phyloP scores from a whole-genome alignment of 2,888 invertebrate genomes.

The Serrognathus titanus region DNA sequence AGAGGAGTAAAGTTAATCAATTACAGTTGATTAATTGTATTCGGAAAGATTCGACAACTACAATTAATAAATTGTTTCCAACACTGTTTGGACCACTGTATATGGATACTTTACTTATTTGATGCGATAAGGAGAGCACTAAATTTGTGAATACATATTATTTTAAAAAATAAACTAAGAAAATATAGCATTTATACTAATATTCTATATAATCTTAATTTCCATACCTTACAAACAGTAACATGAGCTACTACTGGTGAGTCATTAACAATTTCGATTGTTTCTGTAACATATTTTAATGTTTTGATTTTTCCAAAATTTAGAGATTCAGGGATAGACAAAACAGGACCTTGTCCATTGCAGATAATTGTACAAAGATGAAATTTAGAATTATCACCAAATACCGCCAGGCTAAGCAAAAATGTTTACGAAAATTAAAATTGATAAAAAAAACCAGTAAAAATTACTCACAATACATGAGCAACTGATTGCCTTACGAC shows the following conservation, averaged over 20 bases:
- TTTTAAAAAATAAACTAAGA: no score
- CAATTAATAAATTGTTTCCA: no score
- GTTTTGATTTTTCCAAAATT: constrained; percentile 63
- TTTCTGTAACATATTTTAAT: constrained; percentile 52
- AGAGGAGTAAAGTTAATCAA: no score
- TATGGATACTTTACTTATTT: no score
- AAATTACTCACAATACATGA: constrained; percentile 13
- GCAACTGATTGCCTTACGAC: constrained; percentile 10
- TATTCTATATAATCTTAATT: neutral
- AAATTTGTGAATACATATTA: no score
- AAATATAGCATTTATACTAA: no score
- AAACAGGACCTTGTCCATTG: constrained; percentile 64
- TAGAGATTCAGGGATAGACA: constrained; percentile 60
- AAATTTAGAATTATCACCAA: constrained; percentile 17
- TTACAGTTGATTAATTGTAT: no score
- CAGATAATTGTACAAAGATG: constrained; percentile 51
- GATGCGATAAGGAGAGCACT: no score
- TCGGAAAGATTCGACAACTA: no score
- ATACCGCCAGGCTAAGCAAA: constrained; percentile 28
- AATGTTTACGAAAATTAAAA: neutral
- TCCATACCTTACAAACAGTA: constrained; percentile 4
- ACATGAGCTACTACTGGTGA: constrained; percentile 61
- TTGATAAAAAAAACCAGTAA: neutral
- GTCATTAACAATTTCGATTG: constrained; percentile 61
- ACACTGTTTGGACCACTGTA: no score